These are phyloP conservation scores for Threskiornis aethiopicus DNA, from an alignment of 2,797 vertebrate genomes.

Conservation along the genomic window DNA sequence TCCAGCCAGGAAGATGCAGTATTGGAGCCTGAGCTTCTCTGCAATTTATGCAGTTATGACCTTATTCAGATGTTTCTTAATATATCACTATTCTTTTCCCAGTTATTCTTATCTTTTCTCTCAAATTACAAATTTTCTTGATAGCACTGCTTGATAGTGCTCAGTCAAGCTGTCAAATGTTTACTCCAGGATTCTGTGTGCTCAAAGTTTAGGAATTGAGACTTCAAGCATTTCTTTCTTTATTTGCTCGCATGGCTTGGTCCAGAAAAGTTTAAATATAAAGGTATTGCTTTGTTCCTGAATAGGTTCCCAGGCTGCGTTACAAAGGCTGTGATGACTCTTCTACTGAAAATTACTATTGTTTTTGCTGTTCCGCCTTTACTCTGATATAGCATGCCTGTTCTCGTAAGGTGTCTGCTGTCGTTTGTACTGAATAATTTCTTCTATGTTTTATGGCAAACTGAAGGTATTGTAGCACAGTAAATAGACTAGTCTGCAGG, in stretches of 20 bases:
- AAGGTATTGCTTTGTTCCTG: background rate
- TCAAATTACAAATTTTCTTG: background rate
- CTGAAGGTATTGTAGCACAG: background rate
- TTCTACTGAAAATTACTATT: background rate
- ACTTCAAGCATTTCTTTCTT: background rate
- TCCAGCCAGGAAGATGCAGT: background rate
- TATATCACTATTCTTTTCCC: background rate
- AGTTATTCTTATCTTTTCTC: background rate
- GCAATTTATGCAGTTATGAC: background rate
- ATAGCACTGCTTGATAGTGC: background rate
- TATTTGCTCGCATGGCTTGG: background rate
- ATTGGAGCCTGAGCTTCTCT: background rate
- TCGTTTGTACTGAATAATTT: background rate
- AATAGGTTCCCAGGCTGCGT: background rate
- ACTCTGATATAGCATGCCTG: background rate
- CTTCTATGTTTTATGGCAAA: background rate
- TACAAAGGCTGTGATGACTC: background rate
- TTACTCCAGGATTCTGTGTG: background rate
- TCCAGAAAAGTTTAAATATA: background rate
- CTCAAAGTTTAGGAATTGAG: background rate
- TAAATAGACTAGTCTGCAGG: background rate
- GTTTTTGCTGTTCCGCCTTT: background rate
- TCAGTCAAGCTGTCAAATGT: background rate
- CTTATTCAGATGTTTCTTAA: background rate
- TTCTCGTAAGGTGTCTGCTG: background rate